Evolutionary conservation across 2,113 vertebrate species (phyloP), one percentile per base, ranked within the genome.

Genomic region (Embiotoca jacksoni): DNA sequence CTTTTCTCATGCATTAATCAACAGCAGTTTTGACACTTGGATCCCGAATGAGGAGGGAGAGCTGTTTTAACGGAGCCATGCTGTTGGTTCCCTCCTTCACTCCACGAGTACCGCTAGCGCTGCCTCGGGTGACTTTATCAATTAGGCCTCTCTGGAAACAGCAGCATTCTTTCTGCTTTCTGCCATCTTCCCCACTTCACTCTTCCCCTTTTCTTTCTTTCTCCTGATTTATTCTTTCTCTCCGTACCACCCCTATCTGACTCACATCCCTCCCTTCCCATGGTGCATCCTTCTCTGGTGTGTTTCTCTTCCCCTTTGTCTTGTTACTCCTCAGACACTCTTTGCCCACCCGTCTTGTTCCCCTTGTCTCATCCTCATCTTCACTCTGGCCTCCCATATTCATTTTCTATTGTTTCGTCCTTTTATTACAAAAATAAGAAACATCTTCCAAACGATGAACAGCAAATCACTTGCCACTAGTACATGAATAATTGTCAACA

Each of bases 1-100:
- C 23, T 81, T 79, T 80, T 86, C 74, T 90, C 80, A 80, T 89
- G 80, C 86, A 94, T 94, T 91, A 93, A 89, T 88, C 90, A 93
- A 63, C 73, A 82, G 87, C 57, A 80, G 78, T 72, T 89, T 89
- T 89, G 90, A 92, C 87, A 88, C 82, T 86, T 23, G 57, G 74
- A 84, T 83, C 72, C n/a, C 3, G 35, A 60, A 82, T 60, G 75
- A 80, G 66, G 49, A 37, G 64, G 71, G 73, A 73, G 76, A 47
- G 70, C 41, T 76, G 73, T 82, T 90, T 75, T 56, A 70, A 64
- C 49, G 3, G 47, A 84, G 66, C 62, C 13, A n/a, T 15, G 35
- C 78, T 63, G 69, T 54, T 78, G 82, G 50, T 83, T 82, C 70
- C 80, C 69, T 52, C 15, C 69, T 78, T 72, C 68, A 58, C 70